Evolutionary conservation across 1,140 invertebrate genomes (phyloP).

Genomic region (Homalodisca vitripennis): DNA sequence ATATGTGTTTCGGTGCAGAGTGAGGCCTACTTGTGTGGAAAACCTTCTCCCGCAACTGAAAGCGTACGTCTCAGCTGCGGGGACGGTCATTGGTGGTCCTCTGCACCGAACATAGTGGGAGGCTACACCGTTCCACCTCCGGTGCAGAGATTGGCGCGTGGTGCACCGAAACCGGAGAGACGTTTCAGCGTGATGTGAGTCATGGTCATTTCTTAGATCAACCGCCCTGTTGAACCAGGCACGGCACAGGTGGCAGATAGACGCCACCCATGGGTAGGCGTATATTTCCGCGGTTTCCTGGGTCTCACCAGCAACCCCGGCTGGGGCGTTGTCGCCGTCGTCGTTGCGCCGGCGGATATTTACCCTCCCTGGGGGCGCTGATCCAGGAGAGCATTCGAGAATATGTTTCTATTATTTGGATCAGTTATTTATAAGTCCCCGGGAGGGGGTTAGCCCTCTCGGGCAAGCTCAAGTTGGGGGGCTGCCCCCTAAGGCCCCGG

Average conservation of each 20-base stretch:
- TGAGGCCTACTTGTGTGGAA: not conserved
- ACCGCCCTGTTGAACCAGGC: slow-evolving; percentile 8
- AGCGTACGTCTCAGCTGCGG: not conserved
- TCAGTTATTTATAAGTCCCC: not conserved
- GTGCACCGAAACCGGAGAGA: not conserved
- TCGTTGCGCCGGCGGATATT: no score
- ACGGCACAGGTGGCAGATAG: slow-evolving; percentile 1
- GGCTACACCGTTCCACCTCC: not conserved
- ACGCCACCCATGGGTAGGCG: not conserved
- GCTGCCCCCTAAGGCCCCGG: not conserved
- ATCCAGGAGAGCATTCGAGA: not conserved
- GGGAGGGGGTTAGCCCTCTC: not conserved
- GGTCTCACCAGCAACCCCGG: not conserved
- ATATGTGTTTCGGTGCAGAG: not conserved
- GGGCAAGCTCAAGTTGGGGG: not conserved
- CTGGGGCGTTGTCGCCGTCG: not conserved
- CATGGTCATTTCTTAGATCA: not conserved
- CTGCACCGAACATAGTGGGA: not conserved
- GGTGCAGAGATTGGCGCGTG: not conserved
- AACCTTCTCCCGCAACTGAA: not conserved
- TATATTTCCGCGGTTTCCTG: not conserved
- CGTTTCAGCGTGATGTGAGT: not conserved
- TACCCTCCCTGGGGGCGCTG: no score
- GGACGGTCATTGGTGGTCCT: not conserved
- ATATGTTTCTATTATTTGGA: not conserved